Evolutionary conservation across 1,140 invertebrate genomes (phyloP).

Genomic region (Drosophila equinoxialis): DNA sequence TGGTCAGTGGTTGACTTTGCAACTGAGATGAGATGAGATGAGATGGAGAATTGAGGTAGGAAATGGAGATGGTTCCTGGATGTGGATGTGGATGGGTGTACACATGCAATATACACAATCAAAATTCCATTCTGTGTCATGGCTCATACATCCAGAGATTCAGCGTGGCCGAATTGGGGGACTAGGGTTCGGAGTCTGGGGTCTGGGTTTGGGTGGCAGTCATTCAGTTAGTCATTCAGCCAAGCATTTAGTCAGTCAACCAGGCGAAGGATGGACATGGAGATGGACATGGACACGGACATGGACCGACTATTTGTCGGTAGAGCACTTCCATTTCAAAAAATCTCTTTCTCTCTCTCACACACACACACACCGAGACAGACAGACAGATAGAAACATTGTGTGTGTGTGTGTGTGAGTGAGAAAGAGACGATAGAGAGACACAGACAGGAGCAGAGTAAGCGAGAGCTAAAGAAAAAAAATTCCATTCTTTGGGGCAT

Average conservation of each 20-base stretch:
- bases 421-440: conserved; percentile 6
- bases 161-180: background rate
- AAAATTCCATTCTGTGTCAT: conserved; percentile 64
- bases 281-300: conserved; percentile 3
- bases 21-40: background rate
- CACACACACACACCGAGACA: conserved; percentile 30
- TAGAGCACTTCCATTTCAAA: conserved; percentile 26
- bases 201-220: conserved; percentile 28
- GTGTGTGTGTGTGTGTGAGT: conserved; percentile 20
- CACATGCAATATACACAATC: conserved; percentile 59
- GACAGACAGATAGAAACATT: conserved; percentile 16
- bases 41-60: background rate
- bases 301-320: conserved; percentile 7
- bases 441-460: background rate
- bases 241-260: conserved; percentile 58
- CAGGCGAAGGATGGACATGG: conserved; percentile 33
- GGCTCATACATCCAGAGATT: conserved; percentile 34
- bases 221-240: conserved; percentile 59
- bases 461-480: conserved; percentile 26
- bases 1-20: conserved; percentile 26
- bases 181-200: too few relatives aligned
- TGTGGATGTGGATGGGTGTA: conserved; percentile 14
- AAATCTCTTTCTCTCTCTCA: conserved; percentile 35
- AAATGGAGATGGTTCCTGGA: conserved; percentile 1
- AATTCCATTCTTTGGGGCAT: conserved; percentile 47